Percentiles rank a stretch among this genome's conserved stretches.
These are phyloP conservation scores for Hydractinia symbiolongicarpus DNA, from an alignment of 30 jellyfish, hydroid and myxozoan species.

Conservation along the genomic window DNA sequence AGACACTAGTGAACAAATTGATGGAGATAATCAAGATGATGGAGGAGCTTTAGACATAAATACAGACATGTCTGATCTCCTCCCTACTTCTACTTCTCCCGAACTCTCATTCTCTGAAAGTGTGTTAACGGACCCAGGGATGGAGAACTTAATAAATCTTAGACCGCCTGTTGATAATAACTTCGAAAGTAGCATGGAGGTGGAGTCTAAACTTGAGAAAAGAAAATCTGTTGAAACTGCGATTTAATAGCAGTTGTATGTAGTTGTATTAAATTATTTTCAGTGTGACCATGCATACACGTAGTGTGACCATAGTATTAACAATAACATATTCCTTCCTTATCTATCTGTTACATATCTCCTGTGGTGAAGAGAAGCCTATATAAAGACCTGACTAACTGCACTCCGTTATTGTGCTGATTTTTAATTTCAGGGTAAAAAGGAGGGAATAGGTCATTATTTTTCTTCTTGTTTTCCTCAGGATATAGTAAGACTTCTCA, in stretches of 20 bases:
- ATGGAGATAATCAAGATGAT: background rate
- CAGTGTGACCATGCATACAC: too few species aligned
- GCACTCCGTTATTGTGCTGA: too few species aligned
- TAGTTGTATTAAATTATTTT: too few species aligned
- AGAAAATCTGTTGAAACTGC: constrained; percentile 7
- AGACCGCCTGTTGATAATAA: background rate
- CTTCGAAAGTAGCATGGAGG: background rate
- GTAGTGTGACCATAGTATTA: too few species aligned
- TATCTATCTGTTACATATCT: too few species aligned
- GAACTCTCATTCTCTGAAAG: constrained; percentile 26
- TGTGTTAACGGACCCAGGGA: constrained; percentile 23
- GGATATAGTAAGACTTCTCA: too few species aligned
- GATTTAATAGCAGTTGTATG: background rate
- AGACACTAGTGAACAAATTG: background rate
- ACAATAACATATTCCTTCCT: too few species aligned
- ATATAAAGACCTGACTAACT: too few species aligned
- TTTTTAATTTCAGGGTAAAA: too few species aligned
- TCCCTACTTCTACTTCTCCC: background rate
- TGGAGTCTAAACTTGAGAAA: background rate
- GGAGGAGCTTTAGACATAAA: background rate
- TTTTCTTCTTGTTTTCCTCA: too few species aligned
- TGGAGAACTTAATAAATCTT: constrained; percentile 12
- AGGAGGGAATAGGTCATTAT: too few species aligned
- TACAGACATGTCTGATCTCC: background rate
- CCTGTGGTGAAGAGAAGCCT: too few species aligned